These are phyloP conservation scores for Peribatodes rhomboidaria DNA, from an alignment of 2,888 invertebrate species.

Conservation along the genomic window DNA sequence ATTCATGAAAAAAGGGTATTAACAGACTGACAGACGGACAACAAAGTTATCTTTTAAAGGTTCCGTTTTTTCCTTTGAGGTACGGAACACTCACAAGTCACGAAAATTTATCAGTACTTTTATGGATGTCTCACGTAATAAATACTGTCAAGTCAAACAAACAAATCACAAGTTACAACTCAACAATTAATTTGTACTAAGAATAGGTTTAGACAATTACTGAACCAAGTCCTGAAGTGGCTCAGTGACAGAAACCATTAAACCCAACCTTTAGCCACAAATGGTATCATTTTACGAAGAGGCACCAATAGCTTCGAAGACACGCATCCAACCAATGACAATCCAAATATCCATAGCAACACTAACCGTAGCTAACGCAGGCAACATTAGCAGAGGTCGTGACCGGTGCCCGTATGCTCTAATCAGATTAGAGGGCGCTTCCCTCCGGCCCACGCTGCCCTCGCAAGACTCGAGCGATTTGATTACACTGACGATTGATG, in stretches of 20 bases:
- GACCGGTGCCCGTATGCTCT: slow-evolving; percentile 56
- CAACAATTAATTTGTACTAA: too few species aligned
- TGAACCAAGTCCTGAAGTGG: not conserved
- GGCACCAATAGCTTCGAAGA: not conserved
- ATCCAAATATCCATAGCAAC: slow-evolving; percentile 18
- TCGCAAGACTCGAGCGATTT: slow-evolving; percentile 26
- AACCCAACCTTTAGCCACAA: not conserved
- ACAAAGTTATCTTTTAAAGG: too few species aligned
- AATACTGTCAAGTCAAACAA: too few species aligned
- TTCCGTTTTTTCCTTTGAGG: too few species aligned
- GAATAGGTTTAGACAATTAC: too few species aligned
- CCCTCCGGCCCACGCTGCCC: slow-evolving; percentile 41
- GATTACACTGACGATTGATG: slow-evolving; percentile 31
- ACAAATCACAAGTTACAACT: too few species aligned
- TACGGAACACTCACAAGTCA: too few species aligned
- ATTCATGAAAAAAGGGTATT: too few species aligned
- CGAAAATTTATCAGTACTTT: too few species aligned
- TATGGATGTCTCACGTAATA: too few species aligned
- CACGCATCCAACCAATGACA: slow-evolving; percentile 8
- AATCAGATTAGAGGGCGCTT: slow-evolving; percentile 54
- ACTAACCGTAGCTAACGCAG: slow-evolving; percentile 31
- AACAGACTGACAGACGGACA: too few species aligned
- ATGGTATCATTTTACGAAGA: not conserved
- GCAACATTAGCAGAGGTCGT: slow-evolving; percentile 49
- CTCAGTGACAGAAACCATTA: not conserved